Conservation (phyloP, 2,888 invertebrate genomes). For the Eristalis pertinax region DNA sequence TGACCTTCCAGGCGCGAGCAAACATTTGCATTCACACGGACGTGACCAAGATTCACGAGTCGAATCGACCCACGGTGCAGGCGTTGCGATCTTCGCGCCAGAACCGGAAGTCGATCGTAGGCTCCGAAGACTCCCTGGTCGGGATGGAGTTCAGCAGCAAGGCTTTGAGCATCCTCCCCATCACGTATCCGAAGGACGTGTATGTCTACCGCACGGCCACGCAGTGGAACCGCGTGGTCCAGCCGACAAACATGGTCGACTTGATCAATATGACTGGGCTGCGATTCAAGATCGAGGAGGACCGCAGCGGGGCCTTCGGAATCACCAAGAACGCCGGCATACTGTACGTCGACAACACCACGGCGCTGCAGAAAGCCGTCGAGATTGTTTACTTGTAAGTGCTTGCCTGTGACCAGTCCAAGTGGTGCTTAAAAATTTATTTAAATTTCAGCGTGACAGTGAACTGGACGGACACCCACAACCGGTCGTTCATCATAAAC, state of each 20-base stretch:
- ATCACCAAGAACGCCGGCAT: slow-evolving; percentile 84
- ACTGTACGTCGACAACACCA: slow-evolving; percentile 83
- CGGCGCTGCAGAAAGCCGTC: slow-evolving; percentile 80
- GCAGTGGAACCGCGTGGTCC: slow-evolving; percentile 81
- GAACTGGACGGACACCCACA: slow-evolving; percentile 78
- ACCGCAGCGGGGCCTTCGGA: slow-evolving; percentile 82
- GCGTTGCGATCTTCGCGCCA: slow-evolving; percentile 75
- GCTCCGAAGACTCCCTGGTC: slow-evolving; percentile 74
- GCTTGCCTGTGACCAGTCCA: background rate
- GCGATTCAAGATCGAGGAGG: slow-evolving; percentile 77
- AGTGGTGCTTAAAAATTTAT: background rate
- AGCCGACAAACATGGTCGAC: slow-evolving; percentile 79
- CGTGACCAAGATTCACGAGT: slow-evolving; percentile 77
- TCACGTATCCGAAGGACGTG: slow-evolving; percentile 78
- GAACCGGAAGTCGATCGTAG: slow-evolving; percentile 75
- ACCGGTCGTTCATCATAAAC: slow-evolving; percentile 77
- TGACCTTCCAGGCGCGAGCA: slow-evolving; percentile 76
- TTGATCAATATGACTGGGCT: slow-evolving; percentile 75
- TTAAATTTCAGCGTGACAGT: slow-evolving; percentile 75
- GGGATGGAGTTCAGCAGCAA: slow-evolving; percentile 70
- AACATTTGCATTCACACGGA: slow-evolving; percentile 81
- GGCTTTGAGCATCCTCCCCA: slow-evolving; percentile 71
- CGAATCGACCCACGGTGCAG: slow-evolving; percentile 78
- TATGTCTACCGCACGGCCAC: slow-evolving; percentile 81
- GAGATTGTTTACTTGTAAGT: slow-evolving; percentile 81